Evolutionary conservation across 2,888 invertebrate species (phyloP).

Genomic region (Napeogenes sylphis): DNA sequence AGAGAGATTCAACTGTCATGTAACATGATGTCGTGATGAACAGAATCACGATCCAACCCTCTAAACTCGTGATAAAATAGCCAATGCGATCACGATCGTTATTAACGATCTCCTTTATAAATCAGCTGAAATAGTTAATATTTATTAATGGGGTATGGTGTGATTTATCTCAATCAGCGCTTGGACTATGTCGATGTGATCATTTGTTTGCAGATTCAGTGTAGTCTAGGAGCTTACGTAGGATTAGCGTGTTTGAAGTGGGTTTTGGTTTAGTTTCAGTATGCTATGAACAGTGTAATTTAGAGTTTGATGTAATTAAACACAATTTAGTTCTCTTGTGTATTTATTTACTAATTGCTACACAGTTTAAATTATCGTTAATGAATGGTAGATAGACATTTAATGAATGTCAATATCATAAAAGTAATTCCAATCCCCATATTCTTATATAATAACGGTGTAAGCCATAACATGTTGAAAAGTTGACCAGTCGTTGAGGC

Average conservation of each 20-base stretch:
- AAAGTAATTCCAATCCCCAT: no score
- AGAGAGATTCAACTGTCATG: constrained; percentile 32
- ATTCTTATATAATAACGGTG: constrained; percentile 10
- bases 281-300: not conserved
- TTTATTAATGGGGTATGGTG: constrained; percentile 48
- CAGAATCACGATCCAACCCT: constrained; percentile 45
- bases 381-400: no score
- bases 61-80: constrained; percentile 49
- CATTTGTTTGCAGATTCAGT: constrained; percentile 22
- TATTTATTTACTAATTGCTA: no score
- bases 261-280: constrained; percentile 3
- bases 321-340: no score
- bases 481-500: constrained; percentile 67
- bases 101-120: constrained; percentile 48
- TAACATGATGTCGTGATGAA: constrained; percentile 29
- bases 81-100: constrained; percentile 63
- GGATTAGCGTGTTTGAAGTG: constrained; percentile 13
- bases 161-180: constrained; percentile 37
- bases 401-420: no score
- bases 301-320: no score
- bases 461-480: constrained; percentile 19
- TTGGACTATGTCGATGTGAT: constrained; percentile 22
- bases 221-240: constrained; percentile 16
- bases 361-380: no score
- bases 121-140: constrained; percentile 46